Conservation (phyloP, 2,888 invertebrate genomes). For the Philhelius pedissequus region DNA sequence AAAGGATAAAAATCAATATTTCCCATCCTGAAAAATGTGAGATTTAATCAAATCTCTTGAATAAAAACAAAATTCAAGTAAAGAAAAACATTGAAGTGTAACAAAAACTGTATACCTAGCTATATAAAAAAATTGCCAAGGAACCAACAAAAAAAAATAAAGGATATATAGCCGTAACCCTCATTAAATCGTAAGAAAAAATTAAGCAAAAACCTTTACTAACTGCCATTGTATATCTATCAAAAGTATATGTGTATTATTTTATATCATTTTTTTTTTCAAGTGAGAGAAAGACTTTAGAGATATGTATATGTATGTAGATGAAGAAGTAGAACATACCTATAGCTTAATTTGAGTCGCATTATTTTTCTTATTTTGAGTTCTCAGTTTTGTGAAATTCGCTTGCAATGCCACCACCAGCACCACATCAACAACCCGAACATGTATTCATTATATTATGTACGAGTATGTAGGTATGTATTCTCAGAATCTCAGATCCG, state of each 20-base stretch:
- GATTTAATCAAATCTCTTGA: no score
- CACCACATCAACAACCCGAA: conserved; percentile 9
- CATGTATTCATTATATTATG: no score
- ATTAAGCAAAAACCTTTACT: not conserved
- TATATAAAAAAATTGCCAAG: no score
- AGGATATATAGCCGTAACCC: no score
- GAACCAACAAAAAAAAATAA: no score
- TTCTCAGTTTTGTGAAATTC: not conserved
- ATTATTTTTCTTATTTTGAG: not conserved
- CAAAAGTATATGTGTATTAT: not conserved
- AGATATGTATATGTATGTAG: not conserved
- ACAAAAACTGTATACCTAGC: no score
- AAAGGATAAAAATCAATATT: no score
- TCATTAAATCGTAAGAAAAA: no score
- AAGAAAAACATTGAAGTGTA: no score
- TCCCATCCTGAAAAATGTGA: no score
- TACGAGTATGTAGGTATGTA: not conserved
- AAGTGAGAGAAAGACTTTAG: not conserved
- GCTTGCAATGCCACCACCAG: conserved; percentile 19
- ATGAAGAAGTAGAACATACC: conserved; percentile 9
- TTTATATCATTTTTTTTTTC: not conserved
- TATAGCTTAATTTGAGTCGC: conserved; percentile 29
- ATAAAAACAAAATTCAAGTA: no score
- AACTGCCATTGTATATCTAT: not conserved
- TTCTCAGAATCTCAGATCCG: conserved; percentile 1